Evolutionary conservation across 2,888 invertebrate genomes (phyloP).

Genomic region (Mycalesis mineus): DNA sequence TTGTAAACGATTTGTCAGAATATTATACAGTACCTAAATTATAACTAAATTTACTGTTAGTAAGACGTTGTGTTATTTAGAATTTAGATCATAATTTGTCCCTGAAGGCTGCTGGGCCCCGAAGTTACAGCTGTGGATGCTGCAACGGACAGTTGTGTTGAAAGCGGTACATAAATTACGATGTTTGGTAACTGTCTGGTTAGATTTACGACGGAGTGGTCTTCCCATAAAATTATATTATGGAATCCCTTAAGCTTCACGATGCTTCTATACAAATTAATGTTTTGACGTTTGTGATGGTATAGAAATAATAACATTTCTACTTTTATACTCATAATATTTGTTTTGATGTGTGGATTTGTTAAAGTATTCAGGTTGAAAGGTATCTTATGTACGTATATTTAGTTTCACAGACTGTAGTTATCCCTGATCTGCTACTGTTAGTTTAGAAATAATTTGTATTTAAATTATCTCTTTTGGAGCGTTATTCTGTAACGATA

Average conservation of each 20-base stretch:
- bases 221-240: slow-evolving; percentile 22
- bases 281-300: neutral
- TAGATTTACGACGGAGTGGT: slow-evolving; percentile 16
- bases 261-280: neutral
- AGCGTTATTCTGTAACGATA: no score
- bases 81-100: slow-evolving; percentile 22
- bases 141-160: slow-evolving; percentile 28
- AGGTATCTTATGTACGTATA: no score
- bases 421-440: no score
- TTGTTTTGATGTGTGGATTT: no score
- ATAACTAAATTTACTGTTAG: slow-evolving; percentile 8
- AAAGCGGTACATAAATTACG: slow-evolving; percentile 27
- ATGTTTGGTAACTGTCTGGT: slow-evolving; percentile 26
- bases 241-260: neutral
- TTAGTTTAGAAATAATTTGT: no score
- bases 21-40: neutral
- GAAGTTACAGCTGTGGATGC: slow-evolving; percentile 23
- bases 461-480: no score
- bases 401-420: no score
- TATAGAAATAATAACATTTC: no score
- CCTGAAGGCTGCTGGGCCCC: slow-evolving; percentile 16
- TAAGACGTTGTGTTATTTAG: slow-evolving; percentile 11
- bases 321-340: no score
- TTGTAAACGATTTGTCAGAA: no score
- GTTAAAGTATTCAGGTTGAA: no score